phyloP scores from a whole-genome alignment of 2,797 vertebrate genomes.

The Varecia variegata region DNA sequence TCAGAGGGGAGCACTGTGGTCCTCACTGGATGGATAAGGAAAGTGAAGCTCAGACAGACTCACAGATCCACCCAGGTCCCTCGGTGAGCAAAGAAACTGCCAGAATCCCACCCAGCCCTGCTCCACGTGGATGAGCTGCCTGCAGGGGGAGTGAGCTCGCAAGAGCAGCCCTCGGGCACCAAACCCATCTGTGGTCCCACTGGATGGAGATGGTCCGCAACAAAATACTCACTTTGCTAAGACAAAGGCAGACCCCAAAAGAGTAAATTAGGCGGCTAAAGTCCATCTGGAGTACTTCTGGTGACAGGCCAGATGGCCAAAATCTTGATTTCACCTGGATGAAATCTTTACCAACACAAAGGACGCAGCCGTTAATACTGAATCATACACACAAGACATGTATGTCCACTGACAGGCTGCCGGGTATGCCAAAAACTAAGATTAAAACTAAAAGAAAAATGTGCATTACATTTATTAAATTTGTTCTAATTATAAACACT shows the following conservation, averaged over 20 bases:
- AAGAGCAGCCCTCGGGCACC: too few species aligned
- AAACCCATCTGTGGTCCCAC: not conserved
- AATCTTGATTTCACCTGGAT: not conserved
- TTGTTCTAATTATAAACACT: not conserved
- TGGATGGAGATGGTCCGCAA: not conserved
- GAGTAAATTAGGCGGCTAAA: not conserved
- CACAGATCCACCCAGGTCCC: not conserved
- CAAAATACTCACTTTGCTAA: not conserved
- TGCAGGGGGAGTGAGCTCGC: not conserved
- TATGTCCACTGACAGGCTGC: not conserved
- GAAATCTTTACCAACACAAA: not conserved
- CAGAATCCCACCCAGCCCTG: not conserved
- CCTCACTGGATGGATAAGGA: not conserved
- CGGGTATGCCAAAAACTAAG: not conserved
- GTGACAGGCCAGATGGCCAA: not conserved
- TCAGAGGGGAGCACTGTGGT: too few species aligned
- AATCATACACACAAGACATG: not conserved
- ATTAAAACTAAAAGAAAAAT: not conserved
- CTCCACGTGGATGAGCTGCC: not conserved
- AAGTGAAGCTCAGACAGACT: not conserved
- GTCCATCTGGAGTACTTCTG: not conserved
- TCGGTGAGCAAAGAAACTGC: not conserved
- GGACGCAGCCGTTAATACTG: fast-evolving
- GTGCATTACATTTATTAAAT: not conserved
- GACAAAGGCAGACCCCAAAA: not conserved